A percentile compares a stretch with the other conserved stretches of the same genome.
Conservation (phyloP, 2,888 invertebrate genomes). For the Dione juno region DNA sequence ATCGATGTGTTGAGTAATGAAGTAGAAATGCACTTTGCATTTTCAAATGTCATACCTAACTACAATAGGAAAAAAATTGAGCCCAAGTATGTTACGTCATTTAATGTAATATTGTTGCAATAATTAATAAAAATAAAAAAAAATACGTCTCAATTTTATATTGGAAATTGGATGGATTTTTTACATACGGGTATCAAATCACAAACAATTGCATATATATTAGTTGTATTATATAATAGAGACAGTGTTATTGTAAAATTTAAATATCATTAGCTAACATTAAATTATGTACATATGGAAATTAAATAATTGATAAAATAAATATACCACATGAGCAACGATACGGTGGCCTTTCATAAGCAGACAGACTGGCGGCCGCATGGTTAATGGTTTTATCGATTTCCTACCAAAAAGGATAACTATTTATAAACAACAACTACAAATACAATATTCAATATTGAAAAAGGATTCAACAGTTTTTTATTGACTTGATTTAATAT, state of each 20-base stretch:
- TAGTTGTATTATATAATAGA: too few relatives aligned
- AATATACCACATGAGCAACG: neutral
- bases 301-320: neutral
- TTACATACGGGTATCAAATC: too few relatives aligned
- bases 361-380: conserved; percentile 11
- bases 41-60: too few relatives aligned
- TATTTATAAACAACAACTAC: neutral
- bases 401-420: neutral
- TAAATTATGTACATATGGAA: neutral
- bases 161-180: too few relatives aligned
- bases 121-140: too few relatives aligned
- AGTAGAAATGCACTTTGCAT: neutral
- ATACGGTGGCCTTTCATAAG: conserved; percentile 1
- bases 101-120: neutral
- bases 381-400: conserved; percentile 13
- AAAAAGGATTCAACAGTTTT: too few relatives aligned
- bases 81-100: neutral
- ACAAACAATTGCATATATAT: too few relatives aligned
- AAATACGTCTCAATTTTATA: too few relatives aligned
- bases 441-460: neutral
- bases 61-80: neutral
- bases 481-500: too few relatives aligned
- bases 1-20: too few relatives aligned
- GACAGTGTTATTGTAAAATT: too few relatives aligned
- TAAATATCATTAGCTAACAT: neutral